A percentile compares a stretch with the other conserved stretches of the same genome.
phyloP scores from a whole-genome alignment of 2,113 vertebrate species.

The Diadophis punctatus region DNA sequence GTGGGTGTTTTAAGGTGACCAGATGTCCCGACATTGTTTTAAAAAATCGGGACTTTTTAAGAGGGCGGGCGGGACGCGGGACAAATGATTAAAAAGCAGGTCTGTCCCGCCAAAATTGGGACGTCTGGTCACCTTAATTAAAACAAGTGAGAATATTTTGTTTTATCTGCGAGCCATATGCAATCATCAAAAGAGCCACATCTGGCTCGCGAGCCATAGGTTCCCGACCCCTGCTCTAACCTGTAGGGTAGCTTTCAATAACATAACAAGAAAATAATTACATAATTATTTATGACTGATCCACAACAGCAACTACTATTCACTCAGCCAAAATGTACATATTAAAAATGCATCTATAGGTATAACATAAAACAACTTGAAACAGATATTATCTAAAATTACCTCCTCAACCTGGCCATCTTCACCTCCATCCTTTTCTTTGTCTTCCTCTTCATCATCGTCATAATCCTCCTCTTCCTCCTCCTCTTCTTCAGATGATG shows the following conservation, averaged over 20 bases:
- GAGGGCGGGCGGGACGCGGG: too few species aligned
- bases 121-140: too few species aligned
- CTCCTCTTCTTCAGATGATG: constrained; percentile 96
- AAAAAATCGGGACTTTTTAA: too few species aligned
- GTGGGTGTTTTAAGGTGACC: too few species aligned
- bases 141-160: too few species aligned
- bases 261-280: neutral
- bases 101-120: too few species aligned
- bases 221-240: too few species aligned
- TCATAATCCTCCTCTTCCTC: constrained; percentile 96
- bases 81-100: too few species aligned
- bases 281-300: neutral
- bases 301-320: neutral
- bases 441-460: constrained; percentile 96
- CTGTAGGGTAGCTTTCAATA: neutral
- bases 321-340: neutral
- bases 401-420: constrained; percentile 98
- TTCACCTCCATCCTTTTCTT: constrained; percentile 94
- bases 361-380: neutral
- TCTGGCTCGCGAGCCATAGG: too few species aligned
- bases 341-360: neutral
- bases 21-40: too few species aligned
- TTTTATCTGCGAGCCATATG: too few species aligned
- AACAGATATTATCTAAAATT: constrained; percentile 32
- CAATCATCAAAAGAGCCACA: too few species aligned